Evolutionary conservation across 2,113 vertebrate species (phyloP).

Genomic region (Tyrannus savana): DNA sequence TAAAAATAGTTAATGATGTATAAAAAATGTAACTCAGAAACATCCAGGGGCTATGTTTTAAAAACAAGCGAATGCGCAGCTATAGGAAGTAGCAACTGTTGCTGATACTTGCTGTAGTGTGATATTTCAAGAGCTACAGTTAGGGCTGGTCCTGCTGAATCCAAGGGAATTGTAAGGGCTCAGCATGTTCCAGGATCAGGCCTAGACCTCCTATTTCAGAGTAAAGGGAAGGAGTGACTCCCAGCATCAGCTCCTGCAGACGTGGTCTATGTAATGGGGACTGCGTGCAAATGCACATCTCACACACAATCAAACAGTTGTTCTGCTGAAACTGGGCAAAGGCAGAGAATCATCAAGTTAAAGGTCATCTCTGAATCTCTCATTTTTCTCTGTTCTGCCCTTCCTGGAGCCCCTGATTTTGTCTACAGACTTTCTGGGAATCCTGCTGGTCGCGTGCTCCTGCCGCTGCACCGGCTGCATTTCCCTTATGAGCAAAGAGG

Average conservation of each 20-base stretch:
- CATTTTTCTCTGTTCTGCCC: background rate
- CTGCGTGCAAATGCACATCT: background rate
- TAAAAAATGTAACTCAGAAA: background rate
- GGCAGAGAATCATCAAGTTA: background rate
- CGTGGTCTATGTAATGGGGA: background rate
- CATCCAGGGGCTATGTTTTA: background rate
- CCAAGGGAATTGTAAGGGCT: background rate
- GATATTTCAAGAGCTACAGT: background rate
- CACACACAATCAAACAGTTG: background rate
- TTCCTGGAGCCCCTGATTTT: background rate
- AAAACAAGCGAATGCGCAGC: background rate
- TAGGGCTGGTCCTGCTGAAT: background rate
- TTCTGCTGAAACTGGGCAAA: background rate
- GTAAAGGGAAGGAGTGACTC: background rate
- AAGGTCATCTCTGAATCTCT: background rate
- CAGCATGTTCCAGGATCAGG: background rate
- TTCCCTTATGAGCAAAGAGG: background rate
- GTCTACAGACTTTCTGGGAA: background rate
- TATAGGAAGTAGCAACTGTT: background rate
- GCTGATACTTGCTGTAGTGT: background rate
- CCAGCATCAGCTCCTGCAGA: background rate
- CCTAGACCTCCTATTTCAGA: background rate
- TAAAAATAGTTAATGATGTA: constrained; percentile 6
- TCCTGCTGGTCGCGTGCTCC: background rate
- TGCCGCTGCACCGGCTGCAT: background rate